Evolutionary conservation across 2,113 vertebrate genomes (phyloP), one percentile per base, ranked within the genome.

Genomic region (Sialia sialis): DNA sequence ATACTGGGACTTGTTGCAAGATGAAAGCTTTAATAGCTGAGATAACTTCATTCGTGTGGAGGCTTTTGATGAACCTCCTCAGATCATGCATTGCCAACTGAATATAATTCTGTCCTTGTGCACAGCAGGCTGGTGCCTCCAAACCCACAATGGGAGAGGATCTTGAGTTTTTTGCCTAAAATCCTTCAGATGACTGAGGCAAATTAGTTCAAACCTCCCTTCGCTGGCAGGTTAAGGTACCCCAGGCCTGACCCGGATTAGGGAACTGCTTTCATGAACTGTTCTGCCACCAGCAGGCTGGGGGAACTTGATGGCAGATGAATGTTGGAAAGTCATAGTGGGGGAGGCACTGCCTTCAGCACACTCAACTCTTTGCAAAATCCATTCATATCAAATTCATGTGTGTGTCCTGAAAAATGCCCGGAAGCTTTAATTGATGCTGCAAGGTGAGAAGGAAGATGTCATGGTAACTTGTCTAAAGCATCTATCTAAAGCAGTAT

Each of bases 251-350:
- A 44, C 25, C 43, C 21, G 44, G 32, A 21, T 46, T 5, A 62
- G 11, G 51, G 68, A 12, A 34, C 23, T 46, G 56, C 62, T 79
- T 56, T 41, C 23, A 23, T n/a, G 41, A 74, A 0, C 46, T 78
- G 0, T n/a, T 49, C 54, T 82, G 70, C 55, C 34, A 75, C 6
- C 22, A 27, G 60, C 32, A 34, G 52, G 11, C 1, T 36, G 43
- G 29, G 27, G 59, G 16, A 22, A 6, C 49, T 77, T 29, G 21
- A 16, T 34, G 79, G 12, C 39, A 82, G 38, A n/a, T 66, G 26
- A 44, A 34, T 15, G 43, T n/a, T 72, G 29, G 44, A 44, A 59
- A 5, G 25, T 59, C 0, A 0, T 16, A 22, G 17, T 8, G 11
- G 5, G 49, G 27, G 36, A 74, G 27, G 16, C 23, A 11, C 16